Evolutionary conservation across 2,888 invertebrate genomes (phyloP), one percentile per base, ranked within the genome.

Genomic region (Clepsis dumicolana): DNA sequence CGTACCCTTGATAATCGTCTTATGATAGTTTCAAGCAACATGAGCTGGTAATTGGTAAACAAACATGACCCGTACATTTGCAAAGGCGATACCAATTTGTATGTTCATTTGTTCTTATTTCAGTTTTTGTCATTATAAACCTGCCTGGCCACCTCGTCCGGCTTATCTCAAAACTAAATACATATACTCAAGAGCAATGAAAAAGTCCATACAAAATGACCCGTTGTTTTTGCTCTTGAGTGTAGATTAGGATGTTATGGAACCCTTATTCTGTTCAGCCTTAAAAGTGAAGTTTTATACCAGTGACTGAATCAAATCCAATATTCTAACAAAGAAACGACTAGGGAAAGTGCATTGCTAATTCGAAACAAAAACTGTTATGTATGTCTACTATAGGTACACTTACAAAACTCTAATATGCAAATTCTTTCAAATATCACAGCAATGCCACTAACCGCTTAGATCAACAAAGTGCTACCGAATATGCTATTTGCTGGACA

Each of bases 1-100:
- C 32, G 57, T 41, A 59, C 10, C 44, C 57, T 32, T 57, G 52
- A 64, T 68, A 64, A 68, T 64, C 25, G 59, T 41, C 68, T 18
- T 64, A 53, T 52, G 52, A 63, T 64, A 63, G 57, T 50, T 64
- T 32, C 24, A 52, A 52, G 53, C 44, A 41, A 59, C 16, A 38
- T 21, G 48, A 48, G 21, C 48, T 48, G 21, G 48, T 21, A 48
- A 48, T 48, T 48, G 48, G 21, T 21, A 21, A 48, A 48, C 21
- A 48, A 44, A 21, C 21, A 48, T 12, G 18, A 18, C 21, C 48
- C 48, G 4, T 8, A 44, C 18, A 21, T 21, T 16, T 16, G 8
- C 7, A 44, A 44, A 44, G 8, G 41, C 16, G 16, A 18, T 18
- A 44, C 41, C 18, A 44, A 44, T 44, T 44, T 16, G 16, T 18